Percentiles rank a stretch among this genome's conserved stretches.
Evolutionary conservation across 2,888 invertebrate genomes (phyloP).

Genomic region (Coelogynopora nodosa): DNA sequence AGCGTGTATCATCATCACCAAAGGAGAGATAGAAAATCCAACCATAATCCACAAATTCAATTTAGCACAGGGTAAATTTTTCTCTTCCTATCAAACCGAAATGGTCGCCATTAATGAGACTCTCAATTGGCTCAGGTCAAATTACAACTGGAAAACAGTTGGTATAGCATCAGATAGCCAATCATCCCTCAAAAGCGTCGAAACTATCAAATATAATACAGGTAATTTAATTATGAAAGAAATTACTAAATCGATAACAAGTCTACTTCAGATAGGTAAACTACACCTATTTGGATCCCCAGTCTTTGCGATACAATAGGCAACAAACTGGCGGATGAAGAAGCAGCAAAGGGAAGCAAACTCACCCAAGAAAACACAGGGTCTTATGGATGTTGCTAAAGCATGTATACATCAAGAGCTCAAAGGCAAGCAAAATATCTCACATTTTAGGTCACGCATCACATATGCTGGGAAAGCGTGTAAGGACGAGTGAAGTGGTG

Average conservation of each 20-base stretch:
- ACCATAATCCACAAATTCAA: not conserved
- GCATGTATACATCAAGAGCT: not conserved
- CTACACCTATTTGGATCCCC: slow-evolving; percentile 12
- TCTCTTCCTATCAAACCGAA: not conserved
- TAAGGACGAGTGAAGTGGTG: not conserved
- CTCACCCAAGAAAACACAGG: slow-evolving; percentile 6
- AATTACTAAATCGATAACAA: not conserved
- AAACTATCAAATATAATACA: not conserved
- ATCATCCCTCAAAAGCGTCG: not conserved
- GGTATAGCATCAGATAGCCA: not conserved
- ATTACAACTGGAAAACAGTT: not conserved
- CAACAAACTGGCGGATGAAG: not conserved
- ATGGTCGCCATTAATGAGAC: not conserved
- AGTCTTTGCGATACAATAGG: not conserved
- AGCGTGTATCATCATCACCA: not conserved
- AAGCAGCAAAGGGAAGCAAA: not conserved
- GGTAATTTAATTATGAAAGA: not conserved
- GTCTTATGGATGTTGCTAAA: not conserved
- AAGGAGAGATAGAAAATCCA: not conserved
- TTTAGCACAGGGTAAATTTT: not conserved
- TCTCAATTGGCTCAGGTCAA: not conserved
- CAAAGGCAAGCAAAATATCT: not conserved
- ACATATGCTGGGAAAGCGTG: not conserved
- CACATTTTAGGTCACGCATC: not conserved
- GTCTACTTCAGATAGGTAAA: not conserved